phyloP scores from a whole-genome alignment of 2,888 invertebrate species.

The Euplagia quadripunctaria region DNA sequence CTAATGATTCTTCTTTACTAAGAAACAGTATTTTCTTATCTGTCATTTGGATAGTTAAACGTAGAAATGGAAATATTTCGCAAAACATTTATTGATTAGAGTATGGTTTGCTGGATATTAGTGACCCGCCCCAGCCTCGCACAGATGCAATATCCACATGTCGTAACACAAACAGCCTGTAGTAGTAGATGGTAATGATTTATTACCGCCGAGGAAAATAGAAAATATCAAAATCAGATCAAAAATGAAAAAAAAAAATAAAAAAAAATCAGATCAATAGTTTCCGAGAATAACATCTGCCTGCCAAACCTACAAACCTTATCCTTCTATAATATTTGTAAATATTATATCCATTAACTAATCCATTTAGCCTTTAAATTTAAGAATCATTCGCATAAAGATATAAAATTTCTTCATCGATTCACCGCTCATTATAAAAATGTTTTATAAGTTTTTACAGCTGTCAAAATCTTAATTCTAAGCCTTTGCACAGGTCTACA shows the following conservation, averaged over 20 bases:
- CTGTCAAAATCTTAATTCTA: neutral
- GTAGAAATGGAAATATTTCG: neutral
- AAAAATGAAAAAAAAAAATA: too few species aligned
- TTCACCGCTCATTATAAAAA: too few species aligned
- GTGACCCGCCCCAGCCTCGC: neutral
- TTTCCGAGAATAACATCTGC: neutral
- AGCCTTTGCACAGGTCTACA: conserved; percentile 28
- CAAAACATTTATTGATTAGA: neutral
- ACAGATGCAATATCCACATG: neutral
- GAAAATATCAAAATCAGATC: too few species aligned
- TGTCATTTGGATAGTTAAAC: too few species aligned
- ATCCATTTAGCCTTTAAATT: neutral
- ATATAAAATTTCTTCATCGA: neutral
- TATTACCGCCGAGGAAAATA: too few species aligned
- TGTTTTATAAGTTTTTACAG: neutral
- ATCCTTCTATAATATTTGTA: too few species aligned
- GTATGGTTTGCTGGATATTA: neutral
- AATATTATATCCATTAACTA: too few species aligned
- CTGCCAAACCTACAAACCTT: too few species aligned
- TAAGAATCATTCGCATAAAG: neutral
- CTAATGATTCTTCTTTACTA: too few species aligned
- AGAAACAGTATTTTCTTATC: too few species aligned
- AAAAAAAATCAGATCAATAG: neutral
- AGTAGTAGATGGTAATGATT: too few species aligned
- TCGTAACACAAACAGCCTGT: neutral